These are phyloP conservation scores for Prionchulus punctatus DNA, from an alignment of 2,888 invertebrate species.

Conservation along the genomic window DNA sequence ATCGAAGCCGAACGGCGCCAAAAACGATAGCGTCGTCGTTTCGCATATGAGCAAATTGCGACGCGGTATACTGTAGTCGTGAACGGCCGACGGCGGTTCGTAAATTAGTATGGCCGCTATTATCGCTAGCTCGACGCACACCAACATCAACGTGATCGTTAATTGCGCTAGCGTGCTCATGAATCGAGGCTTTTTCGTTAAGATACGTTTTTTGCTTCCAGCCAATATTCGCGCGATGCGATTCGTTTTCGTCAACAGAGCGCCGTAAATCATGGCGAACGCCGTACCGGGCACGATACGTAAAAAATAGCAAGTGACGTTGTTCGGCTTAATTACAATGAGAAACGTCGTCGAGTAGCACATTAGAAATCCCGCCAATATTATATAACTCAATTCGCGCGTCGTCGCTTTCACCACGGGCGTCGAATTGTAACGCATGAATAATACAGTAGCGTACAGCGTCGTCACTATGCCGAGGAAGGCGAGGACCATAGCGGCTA, in stretches of 20 bases:
- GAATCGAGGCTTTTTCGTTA: conserved; percentile 67
- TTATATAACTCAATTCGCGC: conserved; percentile 54
- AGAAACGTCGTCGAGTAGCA: conserved; percentile 84
- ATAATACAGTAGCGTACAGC: conserved; percentile 57
- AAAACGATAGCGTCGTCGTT: conserved; percentile 47
- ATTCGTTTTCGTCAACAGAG: conserved; percentile 89
- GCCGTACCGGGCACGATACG: conserved; percentile 82
- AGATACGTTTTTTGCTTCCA: conserved; percentile 85
- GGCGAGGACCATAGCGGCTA: conserved; percentile 52
- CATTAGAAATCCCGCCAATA: conserved; percentile 55
- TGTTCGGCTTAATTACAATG: conserved; percentile 56
- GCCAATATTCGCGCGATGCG: conserved; percentile 88
- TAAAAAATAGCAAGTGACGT: conserved; percentile 66
- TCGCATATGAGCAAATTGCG: conserved; percentile 49
- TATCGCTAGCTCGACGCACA: conserved; percentile 66
- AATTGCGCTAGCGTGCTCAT: conserved; percentile 72
- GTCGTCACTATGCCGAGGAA: conserved; percentile 66
- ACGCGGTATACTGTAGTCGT: conserved; percentile 38
- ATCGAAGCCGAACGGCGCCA: conserved; percentile 63
- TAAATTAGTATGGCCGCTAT: conserved; percentile 45
- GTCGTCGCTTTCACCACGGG: conserved; percentile 94
- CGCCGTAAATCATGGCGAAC: conserved; percentile 91
- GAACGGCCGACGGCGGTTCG: conserved; percentile 38
- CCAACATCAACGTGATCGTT: conserved; percentile 59
- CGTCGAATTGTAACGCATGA: conserved; percentile 70